Evolutionary conservation across 1,140 invertebrate genomes (phyloP).

Genomic region (Ylistrum balloti): DNA sequence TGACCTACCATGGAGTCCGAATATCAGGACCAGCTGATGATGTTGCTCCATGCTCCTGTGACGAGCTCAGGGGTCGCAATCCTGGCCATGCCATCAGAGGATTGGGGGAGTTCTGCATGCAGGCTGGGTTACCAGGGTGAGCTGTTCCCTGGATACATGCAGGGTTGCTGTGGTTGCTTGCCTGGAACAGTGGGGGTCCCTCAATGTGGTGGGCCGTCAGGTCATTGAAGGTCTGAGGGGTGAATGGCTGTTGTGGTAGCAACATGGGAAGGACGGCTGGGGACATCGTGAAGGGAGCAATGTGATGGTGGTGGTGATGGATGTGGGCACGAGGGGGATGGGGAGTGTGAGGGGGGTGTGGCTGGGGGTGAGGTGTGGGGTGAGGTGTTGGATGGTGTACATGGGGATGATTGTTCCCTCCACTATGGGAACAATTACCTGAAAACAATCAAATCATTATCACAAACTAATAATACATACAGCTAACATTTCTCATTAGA

Average conservation of each 20-base stretch:
- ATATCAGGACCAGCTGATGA: conserved; percentile 20
- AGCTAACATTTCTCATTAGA: no score
- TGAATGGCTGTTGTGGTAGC: conserved; percentile 42
- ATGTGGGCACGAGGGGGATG: conserved; percentile 81
- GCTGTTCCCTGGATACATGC: background rate
- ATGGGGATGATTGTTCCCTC: conserved; percentile 87
- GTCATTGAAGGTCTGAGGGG: conserved; percentile 19
- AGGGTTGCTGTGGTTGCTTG: background rate
- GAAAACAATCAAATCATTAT: background rate
- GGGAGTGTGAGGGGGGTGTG: conserved; percentile 49
- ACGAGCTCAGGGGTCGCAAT: background rate
- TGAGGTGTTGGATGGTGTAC: conserved; percentile 83
- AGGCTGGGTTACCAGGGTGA: conserved; percentile 29
- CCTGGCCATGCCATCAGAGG: conserved; percentile 3
- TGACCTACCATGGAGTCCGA: background rate
- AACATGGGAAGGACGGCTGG: conserved; percentile 49
- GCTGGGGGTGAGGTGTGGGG: conserved; percentile 64
- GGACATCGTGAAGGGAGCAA: conserved; percentile 64
- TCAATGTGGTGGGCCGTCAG: background rate
- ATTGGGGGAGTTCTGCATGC: conserved; percentile 8
- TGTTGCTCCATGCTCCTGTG: conserved; percentile 1
- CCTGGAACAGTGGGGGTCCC: conserved; percentile 21
- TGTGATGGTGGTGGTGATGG: conserved; percentile 83
- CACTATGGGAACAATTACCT: conserved; percentile 50
- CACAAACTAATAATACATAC: no score